Evolutionary conservation across 2,888 invertebrate genomes (phyloP), one percentile per base, ranked within the genome.

Genomic region (Philereme vetulata): DNA sequence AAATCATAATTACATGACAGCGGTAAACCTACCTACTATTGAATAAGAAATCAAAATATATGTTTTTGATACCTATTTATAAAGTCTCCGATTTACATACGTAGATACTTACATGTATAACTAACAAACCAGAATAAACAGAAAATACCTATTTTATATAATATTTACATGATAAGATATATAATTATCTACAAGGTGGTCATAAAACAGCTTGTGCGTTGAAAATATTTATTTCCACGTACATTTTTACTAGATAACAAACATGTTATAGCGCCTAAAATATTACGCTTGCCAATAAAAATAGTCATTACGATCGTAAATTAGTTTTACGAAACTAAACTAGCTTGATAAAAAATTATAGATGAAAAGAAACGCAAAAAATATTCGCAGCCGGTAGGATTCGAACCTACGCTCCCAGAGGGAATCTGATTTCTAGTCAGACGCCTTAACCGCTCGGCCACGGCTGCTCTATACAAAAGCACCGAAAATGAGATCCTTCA

Each of bases 321-420:
- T 75, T 67, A 36, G 38, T 72, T 67, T 71, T 70, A 70, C 62
- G 71, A 59, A 64, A 53, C 49, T 58, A 69, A 69, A 75, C 51
- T 61, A 60, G 48, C 43, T 21, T 60, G 49, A 35, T 40, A 65
- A 21, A 21, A 74, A 73, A 40, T 21, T 21, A 45, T n/a, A 44
- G 51, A 52, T 35, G 34, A 21, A 21, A 21, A 21, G 32, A 21
- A 9, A 21, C 77, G 75, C 68, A 62, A 56, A 0, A 74, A 70
- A 45, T 59, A 1, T 76, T 76, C 96, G 95, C 95, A 95, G 95
- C 94, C 95, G 95, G 95, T 95, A 96, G 95, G 95, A 96, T 95
- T 96, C 95, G 96, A 96, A 96, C 95, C 96, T 96, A 95, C 95
- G 96, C 96, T 95, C 95, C 95, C 95, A 96, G 95, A 96, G 95